Percentiles rank a stretch among this genome's conserved stretches.
Conservation (phyloP, 2,888 invertebrate species). For the Oscheius sp. region DNA sequence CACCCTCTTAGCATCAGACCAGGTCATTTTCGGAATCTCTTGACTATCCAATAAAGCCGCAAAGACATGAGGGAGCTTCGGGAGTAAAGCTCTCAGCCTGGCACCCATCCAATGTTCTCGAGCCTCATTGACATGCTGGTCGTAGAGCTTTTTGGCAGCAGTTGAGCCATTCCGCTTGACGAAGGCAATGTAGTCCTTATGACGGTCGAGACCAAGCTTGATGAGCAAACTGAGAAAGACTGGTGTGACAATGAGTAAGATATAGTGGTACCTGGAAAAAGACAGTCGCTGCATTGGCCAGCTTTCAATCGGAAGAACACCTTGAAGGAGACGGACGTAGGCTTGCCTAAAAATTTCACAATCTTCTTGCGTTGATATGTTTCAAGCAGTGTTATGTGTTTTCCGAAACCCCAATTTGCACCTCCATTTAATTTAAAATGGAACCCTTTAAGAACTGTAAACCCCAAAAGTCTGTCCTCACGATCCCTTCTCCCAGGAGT, state of each 20-base stretch:
- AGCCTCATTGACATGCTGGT: slow-evolving; percentile 56
- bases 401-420: too few species aligned
- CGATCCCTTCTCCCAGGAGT: not conserved
- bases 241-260: slow-evolving; percentile 77
- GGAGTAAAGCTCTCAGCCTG: slow-evolving; percentile 51
- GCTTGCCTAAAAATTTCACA: slow-evolving; percentile 19
- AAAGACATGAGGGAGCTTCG: slow-evolving; percentile 58
- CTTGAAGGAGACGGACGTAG: slow-evolving; percentile 39
- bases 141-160: slow-evolving; percentile 57
- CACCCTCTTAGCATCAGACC: slow-evolving; percentile 87
- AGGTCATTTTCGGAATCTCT: slow-evolving; percentile 79
- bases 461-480: not conserved
- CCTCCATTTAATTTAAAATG: too few species aligned
- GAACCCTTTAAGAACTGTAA: too few species aligned
- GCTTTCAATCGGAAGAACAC: slow-evolving; percentile 51
- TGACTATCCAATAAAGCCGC: slow-evolving; percentile 75
- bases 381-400: too few species aligned
- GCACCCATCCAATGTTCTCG: slow-evolving; percentile 60
- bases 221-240: slow-evolving; percentile 1
- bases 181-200: slow-evolving; percentile 78
- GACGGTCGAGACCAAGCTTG: slow-evolving; percentile 80
- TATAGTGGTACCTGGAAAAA: slow-evolving; percentile 79
- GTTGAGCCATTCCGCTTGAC: slow-evolving; percentile 57
- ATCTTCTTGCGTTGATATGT: too few species aligned
- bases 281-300: slow-evolving; percentile 79